phyloP scores from a whole-genome alignment of 1,140 invertebrate genomes.

The Eriosoma lanigerum region DNA sequence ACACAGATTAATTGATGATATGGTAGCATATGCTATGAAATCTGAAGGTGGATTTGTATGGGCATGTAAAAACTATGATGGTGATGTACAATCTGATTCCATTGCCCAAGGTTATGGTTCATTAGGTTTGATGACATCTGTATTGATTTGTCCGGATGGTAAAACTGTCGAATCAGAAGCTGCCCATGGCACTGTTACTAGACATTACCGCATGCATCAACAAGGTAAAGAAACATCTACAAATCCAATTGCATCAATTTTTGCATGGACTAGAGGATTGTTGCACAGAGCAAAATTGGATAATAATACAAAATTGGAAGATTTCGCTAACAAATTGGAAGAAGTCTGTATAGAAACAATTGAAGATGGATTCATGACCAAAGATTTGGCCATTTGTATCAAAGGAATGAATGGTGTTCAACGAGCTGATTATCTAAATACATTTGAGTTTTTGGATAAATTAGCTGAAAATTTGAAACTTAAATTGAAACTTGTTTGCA shows the following conservation, averaged over 20 bases:
- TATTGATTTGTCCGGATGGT: slow-evolving; percentile 91
- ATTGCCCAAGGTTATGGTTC: slow-evolving; percentile 94
- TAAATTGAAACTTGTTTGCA: slow-evolving; percentile 60
- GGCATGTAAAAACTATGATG: slow-evolving; percentile 99
- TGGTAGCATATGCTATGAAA: slow-evolving; percentile 98
- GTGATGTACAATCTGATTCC: slow-evolving; percentile 97
- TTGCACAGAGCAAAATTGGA: slow-evolving; percentile 92
- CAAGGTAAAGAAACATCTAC: slow-evolving; percentile 97
- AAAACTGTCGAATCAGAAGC: slow-evolving; percentile 97
- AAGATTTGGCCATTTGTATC: slow-evolving; percentile 97
- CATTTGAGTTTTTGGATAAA: slow-evolving; percentile 96
- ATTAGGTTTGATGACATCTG: slow-evolving; percentile 93
- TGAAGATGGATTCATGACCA: slow-evolving; percentile 94
- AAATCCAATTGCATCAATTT: slow-evolving; percentile 98
- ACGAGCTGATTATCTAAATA: slow-evolving; percentile 89
- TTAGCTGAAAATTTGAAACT: slow-evolving; percentile 88
- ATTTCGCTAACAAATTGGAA: slow-evolving; percentile 84
- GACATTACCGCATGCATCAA: slow-evolving; percentile 92
- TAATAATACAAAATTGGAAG: slow-evolving; percentile 72
- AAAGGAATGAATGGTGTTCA: slow-evolving; percentile 86
- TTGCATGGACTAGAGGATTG: slow-evolving; percentile 94
- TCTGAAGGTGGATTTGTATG: slow-evolving; percentile 98
- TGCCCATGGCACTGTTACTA: slow-evolving; percentile 95
- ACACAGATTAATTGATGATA: slow-evolving; percentile 97
- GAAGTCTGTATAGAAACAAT: slow-evolving; percentile 92